Conservation (phyloP, 1,140 invertebrate genomes). For the Reticulitermes speratus region DNA sequence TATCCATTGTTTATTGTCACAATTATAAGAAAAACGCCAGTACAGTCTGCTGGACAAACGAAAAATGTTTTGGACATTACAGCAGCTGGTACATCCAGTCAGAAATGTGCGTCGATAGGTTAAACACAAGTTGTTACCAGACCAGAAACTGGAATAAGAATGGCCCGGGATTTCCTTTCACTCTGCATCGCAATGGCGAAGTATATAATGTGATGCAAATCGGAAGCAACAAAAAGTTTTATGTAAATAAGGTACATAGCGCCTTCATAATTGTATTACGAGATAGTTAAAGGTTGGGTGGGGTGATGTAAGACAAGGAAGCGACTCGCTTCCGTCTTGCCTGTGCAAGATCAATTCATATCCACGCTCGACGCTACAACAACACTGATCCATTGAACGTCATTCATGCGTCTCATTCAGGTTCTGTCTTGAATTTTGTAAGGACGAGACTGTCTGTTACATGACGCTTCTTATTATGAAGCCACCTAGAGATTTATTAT, state of each 20-base stretch:
- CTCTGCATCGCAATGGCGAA: background rate
- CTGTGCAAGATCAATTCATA: background rate
- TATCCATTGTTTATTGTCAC: no score
- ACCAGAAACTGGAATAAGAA: no score
- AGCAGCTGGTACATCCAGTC: no score
- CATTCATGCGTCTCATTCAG: background rate
- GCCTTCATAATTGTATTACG: background rate
- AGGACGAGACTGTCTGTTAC: background rate
- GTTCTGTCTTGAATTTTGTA: background rate
- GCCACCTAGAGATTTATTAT: background rate
- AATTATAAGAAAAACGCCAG: no score
- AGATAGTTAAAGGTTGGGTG: background rate
- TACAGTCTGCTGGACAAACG: no score
- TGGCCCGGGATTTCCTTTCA: background rate
- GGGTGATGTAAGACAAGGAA: background rate
- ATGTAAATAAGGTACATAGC: background rate
- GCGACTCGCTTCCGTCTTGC: background rate
- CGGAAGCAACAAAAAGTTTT: background rate
- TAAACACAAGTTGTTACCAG: no score
- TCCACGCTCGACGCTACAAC: background rate
- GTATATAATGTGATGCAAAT: background rate
- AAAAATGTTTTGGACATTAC: no score
- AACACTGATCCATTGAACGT: background rate
- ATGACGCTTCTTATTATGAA: background rate
- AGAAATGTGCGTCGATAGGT: no score